Evolutionary conservation across 2,888 invertebrate species (phyloP).

Genomic region (Notocelia uddmanniana): DNA sequence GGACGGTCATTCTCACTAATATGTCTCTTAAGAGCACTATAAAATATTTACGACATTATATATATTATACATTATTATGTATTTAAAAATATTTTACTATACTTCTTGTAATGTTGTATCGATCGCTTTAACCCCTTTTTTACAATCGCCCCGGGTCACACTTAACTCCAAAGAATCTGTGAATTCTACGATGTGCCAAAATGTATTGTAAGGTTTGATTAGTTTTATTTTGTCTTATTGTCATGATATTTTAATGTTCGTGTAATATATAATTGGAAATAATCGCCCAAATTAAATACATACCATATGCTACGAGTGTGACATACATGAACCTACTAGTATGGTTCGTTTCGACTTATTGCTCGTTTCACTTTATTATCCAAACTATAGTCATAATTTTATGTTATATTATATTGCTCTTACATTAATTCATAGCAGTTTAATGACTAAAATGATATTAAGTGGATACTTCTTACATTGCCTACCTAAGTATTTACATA

Average conservation of each 20-base stretch:
- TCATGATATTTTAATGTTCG: neutral
- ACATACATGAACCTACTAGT: neutral
- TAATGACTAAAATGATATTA: too few relatives aligned
- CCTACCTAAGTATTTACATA: too few relatives aligned
- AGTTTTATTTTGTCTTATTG: neutral
- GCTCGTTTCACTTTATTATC: neutral
- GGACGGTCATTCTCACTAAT: neutral
- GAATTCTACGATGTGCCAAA: conserved; percentile 82
- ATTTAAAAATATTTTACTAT: too few relatives aligned
- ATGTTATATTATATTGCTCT: neutral
- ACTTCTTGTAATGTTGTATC: neutral
- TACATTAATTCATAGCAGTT: too few relatives aligned
- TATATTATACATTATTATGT: too few relatives aligned
- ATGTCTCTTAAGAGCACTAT: too few relatives aligned
- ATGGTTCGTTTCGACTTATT: neutral
- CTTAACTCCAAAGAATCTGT: conserved; percentile 68
- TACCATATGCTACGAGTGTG: neutral
- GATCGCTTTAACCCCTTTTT: neutral
- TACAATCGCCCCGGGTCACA: neutral
- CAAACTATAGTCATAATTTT: neutral
- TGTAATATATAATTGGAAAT: too few relatives aligned
- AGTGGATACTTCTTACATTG: too few relatives aligned
- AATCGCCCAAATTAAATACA: too few relatives aligned
- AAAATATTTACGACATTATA: too few relatives aligned
- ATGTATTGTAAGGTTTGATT: conserved; percentile 44